Base-by-base conservation (phyloP, 2,888 invertebrate species). In the Standfussiana lucernea region DNA sequence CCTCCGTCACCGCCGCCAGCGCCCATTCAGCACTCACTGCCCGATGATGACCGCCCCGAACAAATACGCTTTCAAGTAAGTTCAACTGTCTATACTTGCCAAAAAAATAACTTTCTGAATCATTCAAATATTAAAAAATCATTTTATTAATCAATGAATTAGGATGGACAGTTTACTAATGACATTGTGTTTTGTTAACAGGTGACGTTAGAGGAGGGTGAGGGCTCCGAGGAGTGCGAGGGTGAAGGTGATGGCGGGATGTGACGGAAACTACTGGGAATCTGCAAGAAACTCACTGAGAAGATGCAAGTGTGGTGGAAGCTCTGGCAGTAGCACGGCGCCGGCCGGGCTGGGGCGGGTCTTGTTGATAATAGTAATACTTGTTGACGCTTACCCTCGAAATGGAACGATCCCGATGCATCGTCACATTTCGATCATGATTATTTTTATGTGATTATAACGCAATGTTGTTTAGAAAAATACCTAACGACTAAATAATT, bases 231-330 rank as follows among this genome's bases (percentile, higher is more conserved):
- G 91, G 97, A 97, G 80, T 97, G 97, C 92, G 96, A 97, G 83
- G 97, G 95, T 24, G 96, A 96, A 82, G 97, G 95, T 72, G 97
- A 96, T 87, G 96, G 96, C 97, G 98, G 98, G 95, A 98, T 98
- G 98, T 98, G 98, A 98, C 98, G 98, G 98, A 98, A 98, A 98
- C 98, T 98, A 97, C 97, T 98, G 96, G 98, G 98, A 97, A 98
- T 98, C 97, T 98, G 98, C 97, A 98, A 98, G 97, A 98, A 98
- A 97, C 97, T 98, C 97, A 98, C 98, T 97, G 98, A 98, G 97
- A 98, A 98, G 97, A 98, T 98, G 97, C 98, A 98, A 97, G 98
- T 98, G 96, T 98, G 98, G 98, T 98, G 98, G 98, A 98, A 98
- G 96, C 97, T 98, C 97, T 98, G 98, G 97, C 98, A 98, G 94